Evolutionary conservation across 64 coral and sea anemone genomes (phyloP).

Genomic region (Pocillopora verrucosa): DNA sequence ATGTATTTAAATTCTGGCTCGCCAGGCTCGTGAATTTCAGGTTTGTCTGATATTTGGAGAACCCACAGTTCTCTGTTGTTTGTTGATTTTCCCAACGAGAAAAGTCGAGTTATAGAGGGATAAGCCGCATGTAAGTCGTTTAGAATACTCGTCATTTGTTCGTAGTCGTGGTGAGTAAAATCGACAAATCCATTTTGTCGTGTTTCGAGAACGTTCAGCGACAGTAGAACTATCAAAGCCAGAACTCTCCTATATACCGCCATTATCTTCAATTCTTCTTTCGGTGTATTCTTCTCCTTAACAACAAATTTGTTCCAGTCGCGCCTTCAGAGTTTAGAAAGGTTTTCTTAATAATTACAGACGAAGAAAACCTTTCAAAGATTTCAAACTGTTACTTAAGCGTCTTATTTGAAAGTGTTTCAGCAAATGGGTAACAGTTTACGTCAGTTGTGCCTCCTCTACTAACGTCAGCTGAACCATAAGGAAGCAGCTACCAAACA

Average conservation of each 20-base stretch:
- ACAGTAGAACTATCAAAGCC: neutral
- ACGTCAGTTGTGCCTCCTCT: neutral
- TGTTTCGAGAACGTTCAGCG: neutral
- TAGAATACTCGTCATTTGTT: conserved; percentile 68
- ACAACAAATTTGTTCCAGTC: neutral
- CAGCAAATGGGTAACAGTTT: neutral
- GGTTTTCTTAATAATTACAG: neutral
- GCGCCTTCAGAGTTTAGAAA: neutral
- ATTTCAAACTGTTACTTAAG: neutral
- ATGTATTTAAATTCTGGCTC: conserved; percentile 98
- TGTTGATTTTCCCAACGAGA: conserved; percentile 70
- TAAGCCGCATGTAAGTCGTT: conserved; percentile 43
- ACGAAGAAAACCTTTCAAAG: neutral
- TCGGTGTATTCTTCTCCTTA: neutral
- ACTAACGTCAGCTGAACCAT: neutral
- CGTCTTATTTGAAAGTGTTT: neutral
- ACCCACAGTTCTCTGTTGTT: conserved; percentile 78
- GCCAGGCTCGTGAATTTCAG: conserved; percentile 76
- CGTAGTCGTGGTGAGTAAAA: conserved; percentile 90
- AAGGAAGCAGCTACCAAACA: neutral
- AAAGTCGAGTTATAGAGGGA: conserved; percentile 63
- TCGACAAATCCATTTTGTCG: conserved; percentile 5
- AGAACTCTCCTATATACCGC: neutral
- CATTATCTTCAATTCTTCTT: neutral
- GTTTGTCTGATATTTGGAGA: conserved; percentile 86